Base-by-base conservation (phyloP, 2,888 invertebrate genomes). In the Napeogenes sylphis region DNA sequence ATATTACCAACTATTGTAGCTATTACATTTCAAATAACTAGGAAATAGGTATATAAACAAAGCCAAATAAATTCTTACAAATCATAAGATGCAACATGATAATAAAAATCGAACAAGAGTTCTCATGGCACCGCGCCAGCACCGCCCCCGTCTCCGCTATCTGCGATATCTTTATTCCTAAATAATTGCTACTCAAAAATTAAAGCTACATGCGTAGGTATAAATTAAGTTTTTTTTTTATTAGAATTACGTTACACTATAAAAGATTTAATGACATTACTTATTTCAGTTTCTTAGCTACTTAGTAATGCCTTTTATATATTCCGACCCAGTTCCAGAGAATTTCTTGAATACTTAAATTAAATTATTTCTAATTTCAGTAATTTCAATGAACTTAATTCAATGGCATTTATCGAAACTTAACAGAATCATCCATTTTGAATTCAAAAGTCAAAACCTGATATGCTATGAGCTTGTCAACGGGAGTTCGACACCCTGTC, bases 71-170 rank as follows among this genome's bases (percentile, higher is more conserved):
- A 45, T 58, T 35, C 57, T 33, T 38, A 30, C 32, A 51, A 42
- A 55, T 59, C n/a, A 45, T 21, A 32, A 61, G 60, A 62, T 64
- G 56, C 57, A 64, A 66, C 6, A 56, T 47, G 51, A 58, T 53
- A 60, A 64, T 64, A 66, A 66, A 64, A 64, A 56, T 56, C 55
- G 55, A 60, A 64, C 58, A 54, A 57, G 58, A 56, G 45, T 45
- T 56, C 33, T n/a, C 30, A 46, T 67, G 66, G 66, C 53, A 32
- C 30, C 0, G 8, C 54, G 64, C 64, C 66, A 66, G 45, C 14
- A 8, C 32, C 45, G 55, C 32, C 61, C 58, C 38, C 57, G 46
- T 33, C 30, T 33, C 56, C 60, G 38, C 56, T 8, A 42, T 42
- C 42, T 30, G 30, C 51, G 51, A 30, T 35, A 35, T 30, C 14